Evolutionary conservation across 2,888 invertebrate species (phyloP), one percentile per base, ranked within the genome.

Genomic region (Lamellibrachia columna): DNA sequence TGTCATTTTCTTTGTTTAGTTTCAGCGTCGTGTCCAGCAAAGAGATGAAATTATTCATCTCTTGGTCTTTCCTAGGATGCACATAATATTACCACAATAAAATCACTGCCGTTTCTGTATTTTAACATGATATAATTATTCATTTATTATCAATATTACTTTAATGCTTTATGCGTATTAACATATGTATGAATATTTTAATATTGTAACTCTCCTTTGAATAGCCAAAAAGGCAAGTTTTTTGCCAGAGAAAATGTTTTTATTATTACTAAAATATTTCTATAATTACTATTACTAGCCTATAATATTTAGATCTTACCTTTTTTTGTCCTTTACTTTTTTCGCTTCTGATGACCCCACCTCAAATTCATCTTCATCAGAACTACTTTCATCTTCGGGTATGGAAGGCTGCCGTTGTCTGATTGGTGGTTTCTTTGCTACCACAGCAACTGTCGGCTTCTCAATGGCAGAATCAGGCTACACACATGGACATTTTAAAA

Each of bases 1-100:
- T 75, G 75, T 75, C 75, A n/a, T 11, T 75, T n/a, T 22, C 75
- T 75, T 75, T 95, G 93, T 96, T 95, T 94, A 95, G 94, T 28
- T 95, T 94, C 91, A 96, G 94, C 2, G 96, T 96, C 7, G 95
- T 96, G 94, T 96, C 95, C 93, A 96, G 94, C 91, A 96, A 93
- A 15, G 94, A 94, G 53, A 96, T 95, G 93, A 96, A 96, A 60
- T 95, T 96, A 93, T 96, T 95, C 95, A 96, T 96, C 93, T 96
- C 96, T 93, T 95, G 96, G 92, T 95, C 95, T 92, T 95, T 95
- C 91, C 96, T 96, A 95, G 15, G 94, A 94, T 90, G n/a, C 91
- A 91, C 22, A 53, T 28, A 91, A 52, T 15, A 91, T 28, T 4
- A 52, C 91, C 91, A 28, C 91, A 91, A 52, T 52, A 91, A 91